These are phyloP conservation scores for Saccostrea cuccullata DNA, from an alignment of 1,140 invertebrate genomes.

Conservation along the genomic window DNA sequence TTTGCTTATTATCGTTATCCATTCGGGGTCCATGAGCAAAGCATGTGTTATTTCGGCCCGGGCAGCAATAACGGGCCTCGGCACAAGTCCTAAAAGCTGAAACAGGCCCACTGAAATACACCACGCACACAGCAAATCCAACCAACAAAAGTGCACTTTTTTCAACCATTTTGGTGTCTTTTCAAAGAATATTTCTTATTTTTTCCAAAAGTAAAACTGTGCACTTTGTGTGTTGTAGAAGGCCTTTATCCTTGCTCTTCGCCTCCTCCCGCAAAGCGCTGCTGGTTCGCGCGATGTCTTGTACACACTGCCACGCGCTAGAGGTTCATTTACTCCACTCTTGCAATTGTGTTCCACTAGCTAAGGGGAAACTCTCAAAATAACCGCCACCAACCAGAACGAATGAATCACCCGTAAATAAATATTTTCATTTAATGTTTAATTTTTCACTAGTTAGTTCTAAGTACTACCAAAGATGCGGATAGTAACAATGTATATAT, in stretches of 20 bases:
- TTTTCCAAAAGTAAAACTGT: not conserved
- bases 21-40: slow-evolving; percentile 65
- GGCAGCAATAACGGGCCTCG: slow-evolving; percentile 66
- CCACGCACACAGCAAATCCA: slow-evolving; percentile 1
- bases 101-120: not conserved
- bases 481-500: not conserved
- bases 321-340: not conserved
- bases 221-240: not conserved
- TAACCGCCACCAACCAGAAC: not conserved
- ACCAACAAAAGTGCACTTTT: not conserved
- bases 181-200: not conserved
- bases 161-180: not conserved
- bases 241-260: not conserved
- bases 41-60: slow-evolving; percentile 72
- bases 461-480: slow-evolving; percentile 23
- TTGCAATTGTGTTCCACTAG: not conserved
- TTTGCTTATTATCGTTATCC: slow-evolving; percentile 60
- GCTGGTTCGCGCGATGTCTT: not conserved
- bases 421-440: slow-evolving; percentile 20
- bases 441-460: not conserved
- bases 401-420: slow-evolving; percentile 11
- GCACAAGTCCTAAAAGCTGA: slow-evolving; percentile 54
- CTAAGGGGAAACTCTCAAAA: slow-evolving; percentile 4
- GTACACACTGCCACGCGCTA: slow-evolving; percentile 30
- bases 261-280: not conserved